phyloP scores from a whole-genome alignment of 2,888 invertebrate species.

The Cephalotes varians region DNA sequence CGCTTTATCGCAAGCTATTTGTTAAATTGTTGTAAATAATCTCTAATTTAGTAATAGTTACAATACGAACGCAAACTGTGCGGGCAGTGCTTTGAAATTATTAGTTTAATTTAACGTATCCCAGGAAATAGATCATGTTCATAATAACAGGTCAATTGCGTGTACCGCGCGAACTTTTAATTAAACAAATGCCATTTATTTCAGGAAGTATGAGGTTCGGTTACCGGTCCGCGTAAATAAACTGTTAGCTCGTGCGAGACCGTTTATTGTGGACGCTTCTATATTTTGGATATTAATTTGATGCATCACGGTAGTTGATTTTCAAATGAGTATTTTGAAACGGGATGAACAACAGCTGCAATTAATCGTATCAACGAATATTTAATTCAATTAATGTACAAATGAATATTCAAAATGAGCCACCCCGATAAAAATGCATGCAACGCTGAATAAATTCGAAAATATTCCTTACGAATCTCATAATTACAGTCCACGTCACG shows the following conservation, averaged over 20 bases:
- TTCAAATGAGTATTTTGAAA: slow-evolving; percentile 32
- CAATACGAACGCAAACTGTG: background rate
- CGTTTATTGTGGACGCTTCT: slow-evolving; percentile 1
- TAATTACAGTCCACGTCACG: background rate
- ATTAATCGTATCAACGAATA: slow-evolving; percentile 36
- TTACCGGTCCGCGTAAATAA: slow-evolving; percentile 8
- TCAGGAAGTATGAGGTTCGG: slow-evolving; percentile 16
- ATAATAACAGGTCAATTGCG: slow-evolving; percentile 21
- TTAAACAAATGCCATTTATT: slow-evolving; percentile 40
- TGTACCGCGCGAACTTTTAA: slow-evolving; percentile 2
- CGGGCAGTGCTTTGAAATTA: background rate
- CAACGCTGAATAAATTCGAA: background rate
- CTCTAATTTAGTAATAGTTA: background rate
- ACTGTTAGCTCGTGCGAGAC: slow-evolving; percentile 1
- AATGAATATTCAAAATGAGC: slow-evolving; percentile 4
- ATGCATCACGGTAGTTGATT: slow-evolving; percentile 22
- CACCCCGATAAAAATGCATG: slow-evolving; percentile 8
- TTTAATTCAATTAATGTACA: slow-evolving; percentile 1
- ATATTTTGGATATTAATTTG: slow-evolving; percentile 43
- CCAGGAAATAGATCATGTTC: slow-evolving; percentile 12
- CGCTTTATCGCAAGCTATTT: background rate
- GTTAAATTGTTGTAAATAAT: background rate
- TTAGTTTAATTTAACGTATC: slow-evolving; percentile 30
- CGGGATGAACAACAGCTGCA: background rate
- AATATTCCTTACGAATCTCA: background rate